Evolutionary conservation across 1,140 invertebrate genomes (phyloP).

Genomic region (Atopsyche davidsoni): DNA sequence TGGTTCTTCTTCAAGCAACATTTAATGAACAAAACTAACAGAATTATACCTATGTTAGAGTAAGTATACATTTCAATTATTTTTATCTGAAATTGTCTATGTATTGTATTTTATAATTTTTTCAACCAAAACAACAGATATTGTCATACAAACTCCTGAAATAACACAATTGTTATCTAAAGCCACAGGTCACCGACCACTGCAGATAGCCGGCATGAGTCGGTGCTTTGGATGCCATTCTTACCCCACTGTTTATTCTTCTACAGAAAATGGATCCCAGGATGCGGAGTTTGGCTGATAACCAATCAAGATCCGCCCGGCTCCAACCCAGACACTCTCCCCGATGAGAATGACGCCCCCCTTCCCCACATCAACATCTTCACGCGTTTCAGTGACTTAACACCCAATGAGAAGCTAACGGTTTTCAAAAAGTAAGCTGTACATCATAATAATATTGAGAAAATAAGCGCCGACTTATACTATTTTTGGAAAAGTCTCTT

Average conservation of each 20-base stretch:
- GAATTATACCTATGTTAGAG: constrained; percentile 56
- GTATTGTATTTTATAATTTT: too few relatives aligned
- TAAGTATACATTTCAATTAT: constrained; percentile 35
- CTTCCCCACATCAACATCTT: constrained; percentile 56
- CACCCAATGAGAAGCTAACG: constrained; percentile 49
- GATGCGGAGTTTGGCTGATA: constrained; percentile 55
- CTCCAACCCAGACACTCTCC: constrained; percentile 33
- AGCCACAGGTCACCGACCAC: too few relatives aligned
- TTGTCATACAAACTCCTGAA: background rate
- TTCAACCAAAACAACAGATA: too few relatives aligned
- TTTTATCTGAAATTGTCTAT: background rate
- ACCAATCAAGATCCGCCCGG: constrained; percentile 46
- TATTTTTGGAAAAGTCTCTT: too few relatives aligned
- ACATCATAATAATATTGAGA: too few relatives aligned
- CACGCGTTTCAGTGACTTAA: constrained; percentile 55
- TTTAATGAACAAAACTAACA: constrained; percentile 48
- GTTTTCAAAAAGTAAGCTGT: constrained; percentile 50
- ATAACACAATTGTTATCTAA: background rate
- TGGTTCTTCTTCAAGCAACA: constrained; percentile 58
- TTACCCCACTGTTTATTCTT: background rate
- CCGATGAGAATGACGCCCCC: constrained; percentile 35
- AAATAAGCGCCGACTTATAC: too few relatives aligned
- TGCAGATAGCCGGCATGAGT: too few relatives aligned
- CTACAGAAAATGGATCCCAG: constrained; percentile 54
- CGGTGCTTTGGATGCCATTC: too few relatives aligned